Evolutionary conservation across 2,797 vertebrate species (phyloP).

Genomic region (Halcyon leucocephala): DNA sequence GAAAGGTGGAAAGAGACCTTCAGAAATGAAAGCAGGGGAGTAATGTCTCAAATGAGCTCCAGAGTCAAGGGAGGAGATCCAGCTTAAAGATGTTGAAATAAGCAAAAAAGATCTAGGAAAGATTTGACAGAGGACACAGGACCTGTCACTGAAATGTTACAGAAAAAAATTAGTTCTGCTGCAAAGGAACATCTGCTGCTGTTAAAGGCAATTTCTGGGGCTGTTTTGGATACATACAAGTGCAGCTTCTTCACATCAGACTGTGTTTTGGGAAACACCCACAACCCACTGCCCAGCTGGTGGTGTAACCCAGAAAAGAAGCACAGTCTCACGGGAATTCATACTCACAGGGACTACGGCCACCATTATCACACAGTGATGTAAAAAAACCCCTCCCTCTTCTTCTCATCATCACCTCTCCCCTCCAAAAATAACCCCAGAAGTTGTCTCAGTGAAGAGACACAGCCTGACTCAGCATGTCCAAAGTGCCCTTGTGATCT

Average conservation of each 20-base stretch:
- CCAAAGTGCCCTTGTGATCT: not conserved
- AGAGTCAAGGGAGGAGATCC: not conserved
- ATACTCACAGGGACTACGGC: not conserved
- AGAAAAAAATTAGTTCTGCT: not conserved
- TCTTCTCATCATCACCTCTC: not conserved
- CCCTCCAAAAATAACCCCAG: not conserved
- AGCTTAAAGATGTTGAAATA: not conserved
- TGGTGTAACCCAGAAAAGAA: no score
- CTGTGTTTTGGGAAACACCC: not conserved
- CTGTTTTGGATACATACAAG: not conserved
- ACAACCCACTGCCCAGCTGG: not conserved
- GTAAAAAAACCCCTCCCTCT: not conserved
- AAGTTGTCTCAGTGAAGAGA: not conserved
- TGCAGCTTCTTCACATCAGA: no score
- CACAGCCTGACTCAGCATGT: not conserved
- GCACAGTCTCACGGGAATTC: not conserved
- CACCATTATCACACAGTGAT: fast-evolving
- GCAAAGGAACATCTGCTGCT: not conserved
- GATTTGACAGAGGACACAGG: not conserved
- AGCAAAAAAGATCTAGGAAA: not conserved
- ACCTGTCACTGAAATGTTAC: not conserved
- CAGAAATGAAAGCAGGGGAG: fast-evolving
- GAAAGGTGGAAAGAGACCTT: not conserved
- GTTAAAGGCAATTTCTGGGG: not conserved
- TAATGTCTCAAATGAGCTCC: not conserved